Evolutionary conservation across 2,888 invertebrate genomes (phyloP).

Genomic region (Pilophorus perplexus): DNA sequence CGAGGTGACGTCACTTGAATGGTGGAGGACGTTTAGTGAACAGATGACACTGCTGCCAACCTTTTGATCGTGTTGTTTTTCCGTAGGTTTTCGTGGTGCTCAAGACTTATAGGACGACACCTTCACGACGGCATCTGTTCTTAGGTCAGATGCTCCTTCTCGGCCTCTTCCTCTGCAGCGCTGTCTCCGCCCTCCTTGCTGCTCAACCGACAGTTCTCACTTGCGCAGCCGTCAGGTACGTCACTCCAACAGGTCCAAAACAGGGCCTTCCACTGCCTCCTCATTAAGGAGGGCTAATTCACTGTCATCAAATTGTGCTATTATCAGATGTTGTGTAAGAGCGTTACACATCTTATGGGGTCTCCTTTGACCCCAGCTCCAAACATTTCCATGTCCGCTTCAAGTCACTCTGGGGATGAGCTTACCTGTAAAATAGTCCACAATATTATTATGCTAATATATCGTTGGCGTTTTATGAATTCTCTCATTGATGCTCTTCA

Average conservation of each 20-base stretch:
- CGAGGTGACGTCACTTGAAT: slow-evolving; percentile 58
- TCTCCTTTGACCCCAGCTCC: no score
- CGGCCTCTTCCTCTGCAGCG: slow-evolving; percentile 78
- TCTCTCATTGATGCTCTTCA: no score
- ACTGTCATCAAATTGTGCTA: no score
- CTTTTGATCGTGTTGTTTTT: not conserved
- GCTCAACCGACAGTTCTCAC: slow-evolving; percentile 75
- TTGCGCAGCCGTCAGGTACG: slow-evolving; percentile 65
- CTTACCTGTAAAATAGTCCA: no score
- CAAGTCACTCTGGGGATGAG: no score
- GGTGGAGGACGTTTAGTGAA: not conserved
- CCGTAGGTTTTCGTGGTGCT: slow-evolving; percentile 72
- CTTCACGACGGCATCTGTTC: slow-evolving; percentile 79
- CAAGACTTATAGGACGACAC: slow-evolving; percentile 77
- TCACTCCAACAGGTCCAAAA: not conserved
- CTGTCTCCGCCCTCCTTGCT: slow-evolving; percentile 73
- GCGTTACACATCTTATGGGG: no score
- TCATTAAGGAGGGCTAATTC: no score
- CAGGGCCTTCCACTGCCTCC: not conserved
- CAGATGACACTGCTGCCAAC: not conserved
- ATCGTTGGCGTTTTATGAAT: no score
- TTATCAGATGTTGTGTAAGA: no score
- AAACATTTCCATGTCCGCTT: no score
- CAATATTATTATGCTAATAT: no score
- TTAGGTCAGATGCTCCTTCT: slow-evolving; percentile 82